Conservation (phyloP, 2,113 vertebrate species). For the Anoura caudifer region DNA sequence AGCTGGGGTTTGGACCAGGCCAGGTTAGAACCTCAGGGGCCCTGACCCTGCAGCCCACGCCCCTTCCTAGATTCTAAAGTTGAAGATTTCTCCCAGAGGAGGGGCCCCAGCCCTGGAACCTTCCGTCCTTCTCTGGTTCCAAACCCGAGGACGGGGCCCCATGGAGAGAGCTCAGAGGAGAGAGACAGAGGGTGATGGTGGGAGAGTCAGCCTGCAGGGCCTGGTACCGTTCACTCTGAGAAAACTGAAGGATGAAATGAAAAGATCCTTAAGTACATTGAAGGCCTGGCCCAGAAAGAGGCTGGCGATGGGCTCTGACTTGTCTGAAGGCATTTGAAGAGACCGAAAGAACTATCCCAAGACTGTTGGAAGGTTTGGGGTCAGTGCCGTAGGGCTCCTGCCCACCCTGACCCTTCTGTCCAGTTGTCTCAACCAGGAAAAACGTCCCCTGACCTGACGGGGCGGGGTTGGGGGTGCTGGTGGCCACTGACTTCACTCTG, state of each 20-base stretch:
- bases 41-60: neutral
- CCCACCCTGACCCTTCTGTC: accelerated
- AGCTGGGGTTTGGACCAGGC: neutral
- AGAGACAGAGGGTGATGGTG: no score
- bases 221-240: neutral
- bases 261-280: neutral
- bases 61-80: neutral
- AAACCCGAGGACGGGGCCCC: neutral
- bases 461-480: accelerated
- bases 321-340: neutral
- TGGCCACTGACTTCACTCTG: no score
- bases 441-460: neutral
- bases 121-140: neutral
- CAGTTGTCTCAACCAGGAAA: no score
- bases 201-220: neutral
- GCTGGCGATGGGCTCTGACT: neutral
- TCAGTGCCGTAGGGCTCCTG: neutral
- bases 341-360: neutral
- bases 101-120: neutral
- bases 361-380: neutral
- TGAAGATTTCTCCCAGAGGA: neutral
- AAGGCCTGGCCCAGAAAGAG: neutral
- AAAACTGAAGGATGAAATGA: neutral
- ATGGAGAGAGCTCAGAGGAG: neutral
- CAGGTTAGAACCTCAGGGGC: neutral